A percentile compares a stretch with the other conserved stretches of the same genome.
Conservation (phyloP, 2,113 vertebrate species). For the Psittacula cyanocephala region DNA sequence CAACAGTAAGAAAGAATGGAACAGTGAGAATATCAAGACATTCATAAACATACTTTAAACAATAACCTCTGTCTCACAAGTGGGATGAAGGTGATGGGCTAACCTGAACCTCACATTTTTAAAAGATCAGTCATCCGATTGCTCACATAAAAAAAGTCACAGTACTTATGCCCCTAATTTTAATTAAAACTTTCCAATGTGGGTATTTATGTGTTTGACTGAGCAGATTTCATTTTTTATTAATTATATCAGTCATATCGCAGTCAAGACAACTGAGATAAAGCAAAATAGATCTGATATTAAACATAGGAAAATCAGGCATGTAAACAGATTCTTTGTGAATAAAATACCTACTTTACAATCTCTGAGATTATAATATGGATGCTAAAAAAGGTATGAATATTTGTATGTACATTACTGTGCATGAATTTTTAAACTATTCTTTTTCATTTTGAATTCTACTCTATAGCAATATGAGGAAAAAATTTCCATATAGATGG, state of each 20-base stretch:
- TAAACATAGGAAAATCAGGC: background rate
- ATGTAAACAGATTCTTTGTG: background rate
- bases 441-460: background rate
- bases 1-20: background rate
- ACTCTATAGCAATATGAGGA: background rate
- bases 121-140: conserved; percentile 22
- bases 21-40: background rate
- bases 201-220: background rate
- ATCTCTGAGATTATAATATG: background rate
- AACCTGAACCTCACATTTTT: background rate
- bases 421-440: background rate
- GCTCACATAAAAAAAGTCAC: background rate
- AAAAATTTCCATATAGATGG: background rate
- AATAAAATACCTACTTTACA: background rate
- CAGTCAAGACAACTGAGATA: background rate
- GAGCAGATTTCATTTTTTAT: background rate
- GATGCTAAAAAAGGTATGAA: background rate
- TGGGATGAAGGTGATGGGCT: background rate
- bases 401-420: background rate
- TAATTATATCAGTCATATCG: background rate
- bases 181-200: background rate
- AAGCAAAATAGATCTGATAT: background rate
- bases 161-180: background rate
- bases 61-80: background rate
- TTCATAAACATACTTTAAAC: background rate